Percentiles rank a stretch among this genome's conserved stretches.
Evolutionary conservation across 1,140 invertebrate species (phyloP).

Genomic region (Habropoda laboriosa): DNA sequence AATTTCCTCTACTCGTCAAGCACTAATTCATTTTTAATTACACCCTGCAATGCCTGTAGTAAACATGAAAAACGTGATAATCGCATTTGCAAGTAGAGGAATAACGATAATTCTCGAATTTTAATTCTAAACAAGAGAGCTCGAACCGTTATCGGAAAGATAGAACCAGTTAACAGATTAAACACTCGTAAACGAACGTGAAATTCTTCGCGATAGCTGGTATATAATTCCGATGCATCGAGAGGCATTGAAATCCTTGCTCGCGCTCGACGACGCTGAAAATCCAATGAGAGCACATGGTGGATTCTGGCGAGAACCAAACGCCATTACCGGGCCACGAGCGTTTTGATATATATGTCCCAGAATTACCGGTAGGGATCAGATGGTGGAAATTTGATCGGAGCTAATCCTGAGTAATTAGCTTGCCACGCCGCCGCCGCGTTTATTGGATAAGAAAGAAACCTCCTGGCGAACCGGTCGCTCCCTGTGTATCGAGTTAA

Average conservation of each 20-base stretch:
- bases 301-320: conserved; percentile 24
- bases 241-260: conserved; percentile 27
- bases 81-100: no score
- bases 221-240: conserved; percentile 39
- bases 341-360: conserved; percentile 45
- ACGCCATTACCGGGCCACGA: conserved; percentile 47
- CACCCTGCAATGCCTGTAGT: no score
- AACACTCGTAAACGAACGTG: neutral
- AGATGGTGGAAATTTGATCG: conserved; percentile 62
- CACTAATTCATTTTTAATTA: no score
- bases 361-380: conserved; percentile 55
- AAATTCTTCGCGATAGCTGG: neutral
- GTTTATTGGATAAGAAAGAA: conserved; percentile 20
- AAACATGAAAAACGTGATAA: no score
- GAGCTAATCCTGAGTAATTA: conserved; percentile 53
- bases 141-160: no score
- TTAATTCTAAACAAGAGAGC: no score
- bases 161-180: no score
- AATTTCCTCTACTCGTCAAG: no score
- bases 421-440: conserved; percentile 6
- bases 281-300: conserved; percentile 50
- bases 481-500: neutral
- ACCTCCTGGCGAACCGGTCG: neutral
- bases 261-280: conserved; percentile 32
- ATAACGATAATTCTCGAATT: no score